phyloP scores from a whole-genome alignment of 2,888 invertebrate genomes.

The Polydrusus cervinus region DNA sequence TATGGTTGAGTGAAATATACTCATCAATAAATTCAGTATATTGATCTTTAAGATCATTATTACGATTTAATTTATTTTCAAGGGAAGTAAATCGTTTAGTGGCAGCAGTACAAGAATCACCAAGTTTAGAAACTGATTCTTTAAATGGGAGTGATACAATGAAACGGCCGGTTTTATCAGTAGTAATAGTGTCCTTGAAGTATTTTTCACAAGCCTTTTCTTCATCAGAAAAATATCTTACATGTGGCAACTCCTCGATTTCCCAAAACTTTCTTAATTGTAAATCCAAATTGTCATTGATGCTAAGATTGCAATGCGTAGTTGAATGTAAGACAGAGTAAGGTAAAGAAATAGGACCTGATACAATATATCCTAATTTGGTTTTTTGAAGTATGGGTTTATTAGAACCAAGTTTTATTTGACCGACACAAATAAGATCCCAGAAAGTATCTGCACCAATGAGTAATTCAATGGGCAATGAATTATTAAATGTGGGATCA shows the following conservation, averaged over 20 bases:
- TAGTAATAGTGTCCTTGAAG: conserved; percentile 36
- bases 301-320: background rate
- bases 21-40: too few species aligned
- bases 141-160: too few species aligned
- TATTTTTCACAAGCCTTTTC: conserved; percentile 49
- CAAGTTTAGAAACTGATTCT: too few species aligned
- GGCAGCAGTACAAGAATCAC: too few species aligned
- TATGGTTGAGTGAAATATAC: too few species aligned
- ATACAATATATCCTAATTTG: conserved; percentile 47
- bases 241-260: conserved; percentile 40
- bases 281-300: background rate
- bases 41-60: too few species aligned
- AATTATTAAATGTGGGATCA: conserved; percentile 39
- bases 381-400: conserved; percentile 49
- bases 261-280: conserved; percentile 47
- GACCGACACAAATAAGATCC: conserved; percentile 38
- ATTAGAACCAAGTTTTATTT: conserved; percentile 25
- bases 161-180: too few species aligned
- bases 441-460: conserved; percentile 42
- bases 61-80: too few species aligned
- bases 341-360: conserved; percentile 36
- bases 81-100: too few species aligned
- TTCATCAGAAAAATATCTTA: conserved; percentile 36
- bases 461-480: conserved; percentile 33
- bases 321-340: background rate